Evolutionary conservation across 2,888 invertebrate species (phyloP), one percentile per base, ranked within the genome.

Genomic region (Empis livida): DNA sequence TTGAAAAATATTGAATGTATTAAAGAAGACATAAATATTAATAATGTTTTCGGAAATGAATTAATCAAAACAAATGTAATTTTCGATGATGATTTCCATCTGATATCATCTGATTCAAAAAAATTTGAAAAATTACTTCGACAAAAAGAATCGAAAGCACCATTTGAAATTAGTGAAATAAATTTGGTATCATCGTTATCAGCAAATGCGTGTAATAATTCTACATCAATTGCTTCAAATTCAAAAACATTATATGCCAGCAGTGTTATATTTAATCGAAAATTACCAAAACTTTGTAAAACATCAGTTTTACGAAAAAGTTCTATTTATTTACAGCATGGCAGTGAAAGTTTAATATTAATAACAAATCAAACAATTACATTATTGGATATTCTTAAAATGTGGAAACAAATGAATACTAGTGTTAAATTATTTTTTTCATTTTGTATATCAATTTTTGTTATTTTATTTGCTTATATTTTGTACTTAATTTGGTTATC

Each of bases 121-220:
- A 52, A 55, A 10, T 67, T 66, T 43, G 61, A 65, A 49, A 49
- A 61, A 38, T 42, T 65, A 4, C 50, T 63, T 20, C 49, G n/a
- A 31, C 54, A 59, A 43, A 65, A 55, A 37, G 53, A 51, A 10
- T 65, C 64, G 2, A 50, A 57, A 43, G 62, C 67, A 5, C 65
- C 67, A 1, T 67, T 65, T 40, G 55, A 58, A 10, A 52, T 64
- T 9, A 37, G 10, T 5, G 17, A 11, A 23, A 15, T 16, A 9
- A 14, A 50, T 8, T 38, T 27, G 9, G 31, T 39, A 13, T 11
- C 16, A 41, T 17, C 32, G 41, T 17, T 20, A 20, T 15, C 49
- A 23, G 8, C 23, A 27, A 27, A 27, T 27, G 10, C 43, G 16
- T n/a, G 8, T 13, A 23, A 10, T 10, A 9, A 14, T 15, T 11